Evolutionary conservation across 2,797 vertebrate genomes (phyloP).

Genomic region (Fringilla coelebs): DNA sequence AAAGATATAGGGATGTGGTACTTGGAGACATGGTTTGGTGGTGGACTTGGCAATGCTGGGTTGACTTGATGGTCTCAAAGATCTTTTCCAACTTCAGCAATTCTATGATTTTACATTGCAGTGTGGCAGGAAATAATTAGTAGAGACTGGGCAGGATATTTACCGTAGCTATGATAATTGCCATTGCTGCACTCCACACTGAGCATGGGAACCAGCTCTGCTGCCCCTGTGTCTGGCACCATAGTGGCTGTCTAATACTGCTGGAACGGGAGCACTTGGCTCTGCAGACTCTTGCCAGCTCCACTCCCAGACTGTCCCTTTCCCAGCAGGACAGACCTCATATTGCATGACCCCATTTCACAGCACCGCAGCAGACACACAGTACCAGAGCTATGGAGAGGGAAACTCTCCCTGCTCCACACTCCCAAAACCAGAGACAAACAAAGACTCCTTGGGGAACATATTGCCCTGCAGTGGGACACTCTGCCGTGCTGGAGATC

Average conservation of each 20-base stretch:
- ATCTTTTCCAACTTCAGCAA: background rate
- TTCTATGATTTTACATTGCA: background rate
- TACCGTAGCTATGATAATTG: background rate
- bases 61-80: background rate
- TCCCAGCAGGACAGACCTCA: background rate
- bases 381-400: background rate
- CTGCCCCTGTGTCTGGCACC: background rate
- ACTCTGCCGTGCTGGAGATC: background rate
- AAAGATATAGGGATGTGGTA: background rate
- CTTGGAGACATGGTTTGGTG: background rate
- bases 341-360: background rate
- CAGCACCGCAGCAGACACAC: background rate
- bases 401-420: background rate
- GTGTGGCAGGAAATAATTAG: background rate
- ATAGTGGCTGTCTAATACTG: background rate
- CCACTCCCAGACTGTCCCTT: background rate
- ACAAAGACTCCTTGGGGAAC: background rate
- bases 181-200: background rate
- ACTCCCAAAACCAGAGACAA: background rate
- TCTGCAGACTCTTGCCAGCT: background rate
- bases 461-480: background rate
- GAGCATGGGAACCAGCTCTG: background rate
- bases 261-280: background rate
- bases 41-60: background rate
- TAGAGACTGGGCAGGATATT: background rate